Evolutionary conservation across 2,113 vertebrate genomes (phyloP).

Genomic region (Fulmarus glacialis): DNA sequence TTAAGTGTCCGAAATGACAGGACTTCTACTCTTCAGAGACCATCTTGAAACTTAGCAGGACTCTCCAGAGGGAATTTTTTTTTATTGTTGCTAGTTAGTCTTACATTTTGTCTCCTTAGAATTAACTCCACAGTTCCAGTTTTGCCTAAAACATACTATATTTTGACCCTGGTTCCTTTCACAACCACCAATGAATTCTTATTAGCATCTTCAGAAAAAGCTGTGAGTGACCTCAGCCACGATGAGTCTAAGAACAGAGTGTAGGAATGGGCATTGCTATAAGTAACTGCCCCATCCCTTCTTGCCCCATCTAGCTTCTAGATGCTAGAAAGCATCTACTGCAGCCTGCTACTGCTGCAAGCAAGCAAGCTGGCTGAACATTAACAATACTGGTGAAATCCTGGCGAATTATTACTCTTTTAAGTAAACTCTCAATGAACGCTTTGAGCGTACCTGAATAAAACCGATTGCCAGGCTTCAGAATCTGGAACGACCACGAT

Average conservation of each 20-base stretch:
- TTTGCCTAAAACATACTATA: background rate
- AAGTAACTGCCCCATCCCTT: background rate
- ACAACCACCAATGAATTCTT: background rate
- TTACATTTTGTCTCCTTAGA: background rate
- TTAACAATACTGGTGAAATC: background rate
- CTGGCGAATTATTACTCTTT: background rate
- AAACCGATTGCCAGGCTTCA: background rate
- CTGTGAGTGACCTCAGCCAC: background rate
- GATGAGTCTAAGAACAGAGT: background rate
- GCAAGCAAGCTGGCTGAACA: background rate
- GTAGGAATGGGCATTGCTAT: background rate
- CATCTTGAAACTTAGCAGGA: background rate
- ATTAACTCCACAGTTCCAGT: background rate
- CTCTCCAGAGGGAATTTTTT: background rate
- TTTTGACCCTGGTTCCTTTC: background rate
- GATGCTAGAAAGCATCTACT: background rate
- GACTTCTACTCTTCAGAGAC: background rate
- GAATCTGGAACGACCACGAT: background rate
- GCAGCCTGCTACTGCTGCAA: background rate
- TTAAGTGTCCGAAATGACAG: background rate
- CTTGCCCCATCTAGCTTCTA: background rate
- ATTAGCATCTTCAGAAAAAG: background rate
- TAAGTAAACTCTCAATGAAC: background rate
- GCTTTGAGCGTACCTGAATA: background rate
- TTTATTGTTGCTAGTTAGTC: background rate